Conservation (phyloP, 1,140 invertebrate genomes). For the Listronotus oregonensis region DNA sequence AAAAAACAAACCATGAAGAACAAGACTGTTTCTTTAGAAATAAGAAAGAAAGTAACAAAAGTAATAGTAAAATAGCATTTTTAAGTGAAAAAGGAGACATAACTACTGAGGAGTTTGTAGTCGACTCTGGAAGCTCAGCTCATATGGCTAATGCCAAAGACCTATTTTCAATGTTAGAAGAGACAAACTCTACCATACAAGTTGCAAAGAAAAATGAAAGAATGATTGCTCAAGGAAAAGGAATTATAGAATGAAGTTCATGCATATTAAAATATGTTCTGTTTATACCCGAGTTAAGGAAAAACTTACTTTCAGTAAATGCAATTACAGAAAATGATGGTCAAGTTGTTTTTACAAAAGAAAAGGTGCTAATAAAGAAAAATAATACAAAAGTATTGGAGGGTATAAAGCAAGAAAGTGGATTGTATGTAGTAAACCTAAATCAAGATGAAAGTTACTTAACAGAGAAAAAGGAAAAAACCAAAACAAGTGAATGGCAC, state of each 20-base stretch:
- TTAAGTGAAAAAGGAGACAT: conserved; percentile 2
- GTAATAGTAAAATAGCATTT: conserved; percentile 8
- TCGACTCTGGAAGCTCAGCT: conserved; percentile 11
- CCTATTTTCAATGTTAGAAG: background rate
- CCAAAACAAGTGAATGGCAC: background rate
- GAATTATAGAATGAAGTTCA: background rate
- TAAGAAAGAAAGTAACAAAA: conserved; percentile 5
- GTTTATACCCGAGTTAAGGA: too few relatives aligned
- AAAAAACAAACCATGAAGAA: conserved; percentile 10
- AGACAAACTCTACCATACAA: background rate
- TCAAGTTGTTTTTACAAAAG: too few relatives aligned
- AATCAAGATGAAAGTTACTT: too few relatives aligned
- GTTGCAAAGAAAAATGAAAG: conserved; percentile 5
- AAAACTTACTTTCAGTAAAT: too few relatives aligned
- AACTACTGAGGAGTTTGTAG: conserved; percentile 3
- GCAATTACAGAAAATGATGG: too few relatives aligned
- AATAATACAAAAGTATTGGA: too few relatives aligned
- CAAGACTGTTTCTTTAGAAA: conserved; percentile 20
- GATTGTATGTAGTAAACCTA: too few relatives aligned
- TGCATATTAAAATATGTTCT: too few relatives aligned
- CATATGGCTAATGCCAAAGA: conserved; percentile 6
- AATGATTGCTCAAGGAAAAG: conserved; percentile 7
- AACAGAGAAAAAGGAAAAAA: too few relatives aligned
- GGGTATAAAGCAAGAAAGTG: too few relatives aligned
- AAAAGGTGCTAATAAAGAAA: too few relatives aligned